These are phyloP conservation scores for Callorhinus ursinus DNA, from an alignment of 2,113 vertebrate species.

Conservation along the genomic window DNA sequence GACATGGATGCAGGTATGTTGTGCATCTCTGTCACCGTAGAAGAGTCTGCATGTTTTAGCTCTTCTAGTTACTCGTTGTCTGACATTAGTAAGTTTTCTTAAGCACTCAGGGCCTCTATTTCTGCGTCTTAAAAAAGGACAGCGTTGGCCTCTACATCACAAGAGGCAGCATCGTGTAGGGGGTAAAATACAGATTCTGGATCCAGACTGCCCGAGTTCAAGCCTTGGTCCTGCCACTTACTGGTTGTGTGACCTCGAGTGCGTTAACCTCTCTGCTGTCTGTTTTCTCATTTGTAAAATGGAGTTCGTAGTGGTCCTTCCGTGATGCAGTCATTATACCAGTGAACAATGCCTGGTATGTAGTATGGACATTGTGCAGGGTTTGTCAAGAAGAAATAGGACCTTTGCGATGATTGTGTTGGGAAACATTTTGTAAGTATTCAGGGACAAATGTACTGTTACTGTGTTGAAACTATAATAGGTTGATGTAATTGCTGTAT, in stretches of 20 bases:
- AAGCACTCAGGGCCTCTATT: neutral
- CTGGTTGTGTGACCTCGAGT: neutral
- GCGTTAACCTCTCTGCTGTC: neutral
- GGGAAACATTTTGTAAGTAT: neutral
- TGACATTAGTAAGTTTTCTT: neutral
- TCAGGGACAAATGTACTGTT: neutral
- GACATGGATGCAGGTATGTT: neutral
- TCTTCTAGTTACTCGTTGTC: neutral
- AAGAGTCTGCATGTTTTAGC: neutral
- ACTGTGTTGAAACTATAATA: neutral
- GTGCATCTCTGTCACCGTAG: accelerated
- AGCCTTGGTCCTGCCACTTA: neutral
- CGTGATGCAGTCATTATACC: neutral
- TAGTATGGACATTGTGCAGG: neutral
- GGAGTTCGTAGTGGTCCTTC: neutral
- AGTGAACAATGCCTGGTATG: neutral
- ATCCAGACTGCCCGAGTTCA: neutral
- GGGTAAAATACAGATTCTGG: neutral
- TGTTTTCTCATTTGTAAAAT: neutral
- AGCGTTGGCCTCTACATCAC: accelerated
- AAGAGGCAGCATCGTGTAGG: neutral
- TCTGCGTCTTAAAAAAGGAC: neutral
- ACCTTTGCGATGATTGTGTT: neutral
- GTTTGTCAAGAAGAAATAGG: neutral
- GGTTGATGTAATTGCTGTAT: neutral